Conservation (phyloP, 1,140 invertebrate species). For the Cardiocondyla obscurior region DNA sequence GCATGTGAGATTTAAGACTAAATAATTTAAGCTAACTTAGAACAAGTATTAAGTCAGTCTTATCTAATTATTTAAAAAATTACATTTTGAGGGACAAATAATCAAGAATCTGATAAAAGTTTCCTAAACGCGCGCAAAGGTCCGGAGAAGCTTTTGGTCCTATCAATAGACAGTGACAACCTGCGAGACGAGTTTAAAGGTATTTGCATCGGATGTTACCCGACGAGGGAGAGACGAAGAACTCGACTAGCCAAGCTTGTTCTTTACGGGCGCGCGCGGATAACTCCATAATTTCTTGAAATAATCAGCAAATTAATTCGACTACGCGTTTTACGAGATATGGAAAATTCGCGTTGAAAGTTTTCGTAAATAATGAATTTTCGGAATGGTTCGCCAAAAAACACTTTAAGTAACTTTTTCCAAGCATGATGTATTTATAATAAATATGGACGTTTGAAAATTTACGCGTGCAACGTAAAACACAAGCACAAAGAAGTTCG, state of each 20-base stretch:
- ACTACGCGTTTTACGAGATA: not conserved
- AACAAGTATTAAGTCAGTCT: too few species aligned
- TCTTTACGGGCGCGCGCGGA: not conserved
- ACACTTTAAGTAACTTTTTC: too few species aligned
- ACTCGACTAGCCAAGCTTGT: constrained; percentile 20
- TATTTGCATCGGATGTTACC: constrained; percentile 59
- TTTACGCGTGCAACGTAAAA: not conserved
- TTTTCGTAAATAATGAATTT: too few species aligned
- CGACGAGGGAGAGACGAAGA: constrained; percentile 7
- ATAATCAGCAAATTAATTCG: constrained; percentile 10
- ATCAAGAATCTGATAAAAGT: constrained; percentile 4
- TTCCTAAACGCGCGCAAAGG: not conserved
- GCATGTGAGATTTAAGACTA: too few species aligned
- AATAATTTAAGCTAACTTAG: too few species aligned
- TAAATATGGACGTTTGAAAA: not conserved
- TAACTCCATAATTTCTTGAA: constrained; percentile 26
- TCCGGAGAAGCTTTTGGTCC: constrained; percentile 1
- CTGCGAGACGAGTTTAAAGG: constrained; percentile 43
- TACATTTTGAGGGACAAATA: too few species aligned
- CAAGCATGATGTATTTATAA: not conserved
- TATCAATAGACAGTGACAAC: constrained; percentile 56
- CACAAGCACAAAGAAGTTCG: not conserved
- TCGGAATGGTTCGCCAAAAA: too few species aligned
- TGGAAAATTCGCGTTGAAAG: not conserved
- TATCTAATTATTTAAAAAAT: too few species aligned